Base-by-base conservation (phyloP, 2,797 vertebrate species). In the Myotis daubentonii region DNA sequence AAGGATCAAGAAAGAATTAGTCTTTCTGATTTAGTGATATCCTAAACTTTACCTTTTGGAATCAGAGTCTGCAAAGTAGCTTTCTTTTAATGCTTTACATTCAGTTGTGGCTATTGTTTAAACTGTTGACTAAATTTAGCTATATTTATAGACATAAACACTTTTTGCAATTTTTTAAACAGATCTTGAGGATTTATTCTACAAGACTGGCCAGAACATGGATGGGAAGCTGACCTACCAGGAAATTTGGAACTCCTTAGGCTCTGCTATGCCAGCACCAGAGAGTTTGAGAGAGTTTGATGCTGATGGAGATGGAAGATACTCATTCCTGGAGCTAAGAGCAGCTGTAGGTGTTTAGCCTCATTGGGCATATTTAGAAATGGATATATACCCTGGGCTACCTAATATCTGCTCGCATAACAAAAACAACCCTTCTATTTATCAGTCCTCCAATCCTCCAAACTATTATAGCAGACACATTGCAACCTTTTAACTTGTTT, bases 161-260 rank as follows among this genome's bases (percentile, higher is more conserved):
- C 87, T 83, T 93, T 96, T 92, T 95, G 23, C 89, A 75, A 92
- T 96, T 97, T 55, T 96, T 96, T 89, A 95, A 96, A 85, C 97
- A 99, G 98, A 98, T 97, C 98, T 98, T 97, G 96, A 98, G 89
- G 96, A 97, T 83, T 95, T 98, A 93, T 98, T 98, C 96, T 96
- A 90, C 84, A 96, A 95, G 94, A 96, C 92, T 94, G 90, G 81
- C 89, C 95, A 88, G 13, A 95, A 95, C 65, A 62, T 96, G 84
- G 92, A 98, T 95, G 98, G 97, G 84, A 98, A 98, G 68, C 95
- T 98, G 19, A 98, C 98, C 2, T 96, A 97, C 57, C 92, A 97
- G 88, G 98, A 98, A 87, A 97, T 98, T 92, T 79, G 97, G 89
- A 97, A 95, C 28, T 90, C 97, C 41, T 87, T 98, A 91, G 98